A percentile compares a stretch with the other conserved stretches of the same genome.
Evolutionary conservation across 2,888 invertebrate species (phyloP).

Genomic region (Protophormia terraenovae): DNA sequence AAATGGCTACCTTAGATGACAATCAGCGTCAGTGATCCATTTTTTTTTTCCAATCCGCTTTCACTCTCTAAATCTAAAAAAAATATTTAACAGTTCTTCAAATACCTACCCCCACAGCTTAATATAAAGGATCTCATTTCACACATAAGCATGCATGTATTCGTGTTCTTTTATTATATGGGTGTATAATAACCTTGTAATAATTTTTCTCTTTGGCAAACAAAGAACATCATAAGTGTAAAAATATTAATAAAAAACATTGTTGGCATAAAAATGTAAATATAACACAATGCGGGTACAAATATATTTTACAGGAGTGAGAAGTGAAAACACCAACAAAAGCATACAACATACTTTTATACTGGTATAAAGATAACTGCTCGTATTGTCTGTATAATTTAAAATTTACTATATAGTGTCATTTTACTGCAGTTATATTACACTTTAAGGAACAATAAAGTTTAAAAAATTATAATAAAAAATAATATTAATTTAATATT

Average conservation of each 20-base stretch:
- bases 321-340: background rate
- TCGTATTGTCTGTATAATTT: background rate
- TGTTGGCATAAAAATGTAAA: background rate
- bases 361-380: background rate
- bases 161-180: background rate
- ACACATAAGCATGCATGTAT: background rate
- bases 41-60: no score
- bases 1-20: no score
- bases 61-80: no score
- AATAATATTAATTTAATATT: background rate
- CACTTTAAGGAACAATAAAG: background rate
- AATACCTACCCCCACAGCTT: background rate
- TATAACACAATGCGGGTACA: background rate
- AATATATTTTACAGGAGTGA: background rate
- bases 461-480: background rate
- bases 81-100: background rate
- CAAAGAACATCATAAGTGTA: background rate
- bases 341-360: background rate
- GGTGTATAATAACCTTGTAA: background rate
- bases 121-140: background rate
- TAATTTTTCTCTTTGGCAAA: background rate
- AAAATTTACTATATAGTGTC: constrained; percentile 2
- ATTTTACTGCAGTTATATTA: background rate
- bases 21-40: no score
- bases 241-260: background rate